Conservation (phyloP, 2,888 invertebrate species). For the Tipula vernalis region DNA sequence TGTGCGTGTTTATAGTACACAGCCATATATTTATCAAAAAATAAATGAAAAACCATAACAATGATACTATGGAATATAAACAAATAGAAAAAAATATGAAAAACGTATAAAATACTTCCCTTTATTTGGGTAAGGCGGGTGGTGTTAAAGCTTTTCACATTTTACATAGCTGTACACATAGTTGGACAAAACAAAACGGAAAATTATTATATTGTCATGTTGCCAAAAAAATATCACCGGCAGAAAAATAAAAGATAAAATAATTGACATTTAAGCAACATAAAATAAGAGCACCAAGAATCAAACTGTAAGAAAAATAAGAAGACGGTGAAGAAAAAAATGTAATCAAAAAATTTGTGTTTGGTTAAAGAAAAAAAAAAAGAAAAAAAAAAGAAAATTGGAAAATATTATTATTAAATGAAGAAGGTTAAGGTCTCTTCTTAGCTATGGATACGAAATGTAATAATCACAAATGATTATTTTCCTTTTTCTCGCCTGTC, state of each 20-base stretch:
- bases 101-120: neutral
- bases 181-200: neutral
- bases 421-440: neutral
- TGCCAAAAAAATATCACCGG: neutral
- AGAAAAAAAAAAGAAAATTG: neutral
- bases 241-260: neutral
- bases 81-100: neutral
- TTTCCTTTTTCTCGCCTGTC: neutral
- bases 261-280: neutral
- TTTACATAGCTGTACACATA: neutral
- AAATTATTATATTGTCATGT: neutral
- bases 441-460: neutral
- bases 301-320: neutral
- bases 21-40: neutral
- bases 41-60: neutral
- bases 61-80: neutral
- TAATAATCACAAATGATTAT: neutral
- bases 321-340: neutral
- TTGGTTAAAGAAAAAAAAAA: neutral
- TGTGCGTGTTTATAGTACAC: neutral
- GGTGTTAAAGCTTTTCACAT: neutral
- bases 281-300: neutral
- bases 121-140: neutral
- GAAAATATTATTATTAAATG: neutral
- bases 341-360: neutral